phyloP scores from a whole-genome alignment of 2,113 vertebrate species.

The Passer montanus region DNA sequence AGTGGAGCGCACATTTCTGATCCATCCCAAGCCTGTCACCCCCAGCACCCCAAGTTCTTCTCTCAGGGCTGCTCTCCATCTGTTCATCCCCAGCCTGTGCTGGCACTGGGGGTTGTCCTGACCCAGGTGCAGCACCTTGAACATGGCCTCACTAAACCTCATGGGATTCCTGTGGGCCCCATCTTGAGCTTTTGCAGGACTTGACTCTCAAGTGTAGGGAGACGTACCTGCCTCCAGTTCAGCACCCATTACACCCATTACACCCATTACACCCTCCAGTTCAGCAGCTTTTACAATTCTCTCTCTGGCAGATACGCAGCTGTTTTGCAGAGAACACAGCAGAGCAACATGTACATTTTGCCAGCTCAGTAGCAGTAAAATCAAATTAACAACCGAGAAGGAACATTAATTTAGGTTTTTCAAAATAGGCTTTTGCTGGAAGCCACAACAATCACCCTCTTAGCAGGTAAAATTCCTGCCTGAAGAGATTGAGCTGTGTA shows the following conservation, averaged over 20 bases:
- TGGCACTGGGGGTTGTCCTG: fast-evolving
- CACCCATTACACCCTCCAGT: too few relatives aligned
- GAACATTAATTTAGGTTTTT: constrained; percentile 18
- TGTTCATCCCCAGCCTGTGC: background rate
- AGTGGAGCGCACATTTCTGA: too few relatives aligned
- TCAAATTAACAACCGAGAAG: constrained; percentile 23
- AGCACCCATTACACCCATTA: background rate
- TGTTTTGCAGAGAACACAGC: background rate
- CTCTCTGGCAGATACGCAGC: background rate
- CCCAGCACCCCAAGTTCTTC: background rate
- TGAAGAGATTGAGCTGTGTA: background rate
- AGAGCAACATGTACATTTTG: background rate
- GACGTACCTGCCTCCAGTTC: background rate
- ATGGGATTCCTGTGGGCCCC: fast-evolving
- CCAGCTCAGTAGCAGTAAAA: constrained; percentile 32
- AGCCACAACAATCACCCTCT: constrained; percentile 7
- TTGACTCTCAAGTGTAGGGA: background rate
- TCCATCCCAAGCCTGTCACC: too few relatives aligned
- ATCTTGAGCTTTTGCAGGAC: background rate
- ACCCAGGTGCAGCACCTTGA: background rate
- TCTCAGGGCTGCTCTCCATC: background rate
- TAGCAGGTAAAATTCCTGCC: background rate
- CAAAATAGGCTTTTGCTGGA: constrained; percentile 30
- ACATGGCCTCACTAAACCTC: fast-evolving
- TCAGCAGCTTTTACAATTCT: background rate